Conservation (phyloP, 2,113 vertebrate genomes). For the Ptilonorhynchus violaceus region DNA sequence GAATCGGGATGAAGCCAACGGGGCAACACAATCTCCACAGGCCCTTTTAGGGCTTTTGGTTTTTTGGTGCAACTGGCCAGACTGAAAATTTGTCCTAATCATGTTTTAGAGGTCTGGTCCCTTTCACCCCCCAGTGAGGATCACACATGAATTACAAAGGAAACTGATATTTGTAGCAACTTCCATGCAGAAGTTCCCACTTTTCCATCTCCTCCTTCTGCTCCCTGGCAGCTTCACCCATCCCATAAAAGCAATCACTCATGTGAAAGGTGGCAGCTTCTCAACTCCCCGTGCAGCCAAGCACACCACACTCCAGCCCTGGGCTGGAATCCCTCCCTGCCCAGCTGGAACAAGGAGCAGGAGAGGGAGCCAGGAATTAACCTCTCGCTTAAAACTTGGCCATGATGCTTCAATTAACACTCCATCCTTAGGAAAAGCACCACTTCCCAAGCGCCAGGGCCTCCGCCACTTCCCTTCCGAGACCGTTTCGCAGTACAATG, state of each 20-base stretch:
- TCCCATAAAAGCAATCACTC: not conserved
- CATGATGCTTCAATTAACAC: not conserved
- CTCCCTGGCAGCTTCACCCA: not conserved
- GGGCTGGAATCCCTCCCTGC: not conserved
- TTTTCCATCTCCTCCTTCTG: not conserved
- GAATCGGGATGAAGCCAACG: not conserved
- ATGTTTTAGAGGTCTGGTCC: not conserved
- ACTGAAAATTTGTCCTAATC: not conserved
- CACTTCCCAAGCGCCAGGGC: not conserved
- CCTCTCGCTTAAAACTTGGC: not conserved
- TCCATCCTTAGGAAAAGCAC: not conserved
- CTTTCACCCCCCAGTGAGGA: not conserved
- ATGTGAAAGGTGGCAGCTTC: not conserved
- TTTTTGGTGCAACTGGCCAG: not conserved
- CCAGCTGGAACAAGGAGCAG: not conserved
- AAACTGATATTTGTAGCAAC: not conserved
- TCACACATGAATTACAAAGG: not conserved
- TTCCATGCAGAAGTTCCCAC: not conserved
- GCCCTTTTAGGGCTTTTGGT: not conserved
- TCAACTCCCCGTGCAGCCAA: not conserved
- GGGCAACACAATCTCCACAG: not conserved
- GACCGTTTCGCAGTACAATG: not conserved
- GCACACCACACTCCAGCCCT: not conserved
- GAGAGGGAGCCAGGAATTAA: not conserved
- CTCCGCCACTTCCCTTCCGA: slow-evolving; percentile 1